A percentile compares a stretch with the other conserved stretches of the same genome.
Conservation (phyloP, 2,113 vertebrate genomes). For the Meleagris gallopavo region DNA sequence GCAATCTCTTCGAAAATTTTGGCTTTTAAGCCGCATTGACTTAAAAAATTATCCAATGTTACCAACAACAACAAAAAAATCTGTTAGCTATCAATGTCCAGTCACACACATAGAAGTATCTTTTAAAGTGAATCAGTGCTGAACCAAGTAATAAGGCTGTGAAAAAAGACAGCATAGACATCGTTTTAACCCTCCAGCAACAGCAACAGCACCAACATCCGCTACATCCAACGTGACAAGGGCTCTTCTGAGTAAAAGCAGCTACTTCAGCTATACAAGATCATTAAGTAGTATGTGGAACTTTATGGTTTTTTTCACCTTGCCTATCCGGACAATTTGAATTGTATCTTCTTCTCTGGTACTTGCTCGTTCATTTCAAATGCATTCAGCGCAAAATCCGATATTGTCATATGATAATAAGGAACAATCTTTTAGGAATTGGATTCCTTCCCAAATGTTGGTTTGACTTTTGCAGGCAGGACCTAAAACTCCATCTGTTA, state of each 20-base stretch:
- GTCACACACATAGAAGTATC: neutral
- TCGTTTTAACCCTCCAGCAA: neutral
- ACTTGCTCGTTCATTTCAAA: neutral
- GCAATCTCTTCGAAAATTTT: neutral
- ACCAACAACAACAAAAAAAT: neutral
- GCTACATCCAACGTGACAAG: neutral
- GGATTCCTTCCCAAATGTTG: neutral
- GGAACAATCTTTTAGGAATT: neutral
- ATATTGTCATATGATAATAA: neutral
- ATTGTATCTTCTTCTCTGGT: neutral
- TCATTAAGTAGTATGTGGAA: neutral
- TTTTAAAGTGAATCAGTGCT: fast-evolving
- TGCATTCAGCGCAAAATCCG: neutral
- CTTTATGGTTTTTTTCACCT: neutral
- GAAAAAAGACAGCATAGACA: neutral
- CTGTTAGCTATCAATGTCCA: neutral
- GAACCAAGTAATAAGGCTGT: neutral
- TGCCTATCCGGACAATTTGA: neutral
- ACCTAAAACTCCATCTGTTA: neutral
- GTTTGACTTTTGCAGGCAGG: neutral
- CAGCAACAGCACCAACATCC: neutral
- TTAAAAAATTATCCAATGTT: neutral
- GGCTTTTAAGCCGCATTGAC: neutral
- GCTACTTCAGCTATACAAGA: neutral
- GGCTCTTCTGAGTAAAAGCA: neutral